Conservation (phyloP, 2,888 invertebrate species). For the Myopa tessellatipennis region DNA sequence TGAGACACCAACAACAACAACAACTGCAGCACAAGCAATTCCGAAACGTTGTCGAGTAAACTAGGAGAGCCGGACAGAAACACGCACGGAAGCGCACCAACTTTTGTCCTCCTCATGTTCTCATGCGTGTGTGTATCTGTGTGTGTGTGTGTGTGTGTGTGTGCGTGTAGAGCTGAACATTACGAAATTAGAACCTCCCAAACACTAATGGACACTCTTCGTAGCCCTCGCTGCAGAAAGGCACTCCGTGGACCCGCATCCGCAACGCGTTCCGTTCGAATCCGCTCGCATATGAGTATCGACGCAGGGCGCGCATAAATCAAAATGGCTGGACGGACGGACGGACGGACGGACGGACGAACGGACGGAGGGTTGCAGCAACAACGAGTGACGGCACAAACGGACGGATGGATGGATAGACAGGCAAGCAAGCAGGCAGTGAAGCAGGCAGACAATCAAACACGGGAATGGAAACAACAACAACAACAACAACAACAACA, state of each 20-base stretch:
- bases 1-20: conserved; percentile 9
- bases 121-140: conserved; percentile 37
- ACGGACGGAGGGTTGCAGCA: conserved; percentile 27
- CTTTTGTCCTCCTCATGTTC: conserved; percentile 50
- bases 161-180: conserved; percentile 14
- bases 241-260: conserved; percentile 19
- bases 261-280: conserved; percentile 53
- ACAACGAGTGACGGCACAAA: not conserved
- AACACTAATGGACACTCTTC: conserved; percentile 44
- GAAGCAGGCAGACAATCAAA: conserved; percentile 48
- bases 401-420: conserved; percentile 27
- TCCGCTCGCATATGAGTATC: conserved; percentile 63
- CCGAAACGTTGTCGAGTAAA: conserved; percentile 27
- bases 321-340: conserved; percentile 66
- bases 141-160: conserved; percentile 27
- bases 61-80: conserved; percentile 8
- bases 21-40: conserved; percentile 23
- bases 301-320: conserved; percentile 67
- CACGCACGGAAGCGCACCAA: conserved; percentile 13
- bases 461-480: conserved; percentile 58
- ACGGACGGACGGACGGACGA: not conserved
- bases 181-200: conserved; percentile 52
- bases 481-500: not conserved
- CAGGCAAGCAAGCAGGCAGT: conserved; percentile 41
- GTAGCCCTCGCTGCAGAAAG: conserved; percentile 35